These are phyloP conservation scores for Rotaria sp. DNA, from an alignment of 2,888 invertebrate species.

Conservation along the genomic window DNA sequence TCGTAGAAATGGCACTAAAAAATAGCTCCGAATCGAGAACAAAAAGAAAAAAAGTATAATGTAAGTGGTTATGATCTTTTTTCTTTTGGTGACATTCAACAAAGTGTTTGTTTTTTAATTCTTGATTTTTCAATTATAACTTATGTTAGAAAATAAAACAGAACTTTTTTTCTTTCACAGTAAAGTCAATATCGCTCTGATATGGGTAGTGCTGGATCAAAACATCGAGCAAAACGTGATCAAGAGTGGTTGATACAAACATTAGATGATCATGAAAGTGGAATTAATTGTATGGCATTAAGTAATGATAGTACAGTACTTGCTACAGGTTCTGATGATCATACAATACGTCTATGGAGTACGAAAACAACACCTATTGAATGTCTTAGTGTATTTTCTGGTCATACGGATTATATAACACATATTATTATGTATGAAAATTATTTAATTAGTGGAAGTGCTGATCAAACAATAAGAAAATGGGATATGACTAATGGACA, in stretches of 20 bases:
- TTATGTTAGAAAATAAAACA: too few relatives aligned
- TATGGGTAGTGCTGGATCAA: constrained; percentile 9
- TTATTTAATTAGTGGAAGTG: constrained; percentile 57
- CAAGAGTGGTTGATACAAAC: constrained; percentile 45
- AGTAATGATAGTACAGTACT: constrained; percentile 58
- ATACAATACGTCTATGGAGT: constrained; percentile 57
- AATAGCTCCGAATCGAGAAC: background rate
- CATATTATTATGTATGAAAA: constrained; percentile 56
- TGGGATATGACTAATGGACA: constrained; percentile 59
- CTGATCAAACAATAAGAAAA: constrained; percentile 58
- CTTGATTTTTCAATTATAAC: too few relatives aligned
- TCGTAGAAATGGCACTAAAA: background rate
- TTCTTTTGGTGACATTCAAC: background rate
- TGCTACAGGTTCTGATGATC: constrained; percentile 58
- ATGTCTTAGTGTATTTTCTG: constrained; percentile 56
- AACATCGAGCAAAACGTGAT: background rate
- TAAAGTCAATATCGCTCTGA: background rate
- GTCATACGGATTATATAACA: constrained; percentile 58
- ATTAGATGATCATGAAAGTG: constrained; percentile 53
- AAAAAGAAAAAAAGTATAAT: background rate
- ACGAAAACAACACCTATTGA: constrained; percentile 56
- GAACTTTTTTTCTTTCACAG: background rate
- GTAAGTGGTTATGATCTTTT: background rate
- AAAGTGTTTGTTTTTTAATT: background rate
- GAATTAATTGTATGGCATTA: constrained; percentile 58